Evolutionary conservation across 1,140 invertebrate genomes (phyloP), one percentile per base, ranked within the genome.

Genomic region (Hirudo medicinalis): DNA sequence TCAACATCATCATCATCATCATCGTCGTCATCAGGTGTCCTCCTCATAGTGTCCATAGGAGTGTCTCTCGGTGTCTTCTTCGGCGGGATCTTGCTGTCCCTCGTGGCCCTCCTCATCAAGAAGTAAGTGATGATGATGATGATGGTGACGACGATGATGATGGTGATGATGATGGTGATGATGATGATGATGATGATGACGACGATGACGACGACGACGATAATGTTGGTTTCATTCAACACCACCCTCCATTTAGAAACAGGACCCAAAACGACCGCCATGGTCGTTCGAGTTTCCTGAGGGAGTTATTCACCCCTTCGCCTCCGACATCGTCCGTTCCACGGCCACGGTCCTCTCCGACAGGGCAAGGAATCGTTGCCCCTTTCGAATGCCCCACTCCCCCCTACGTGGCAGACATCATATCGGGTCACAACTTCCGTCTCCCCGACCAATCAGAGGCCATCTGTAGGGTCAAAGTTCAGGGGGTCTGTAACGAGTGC

Each of bases 1-100:
- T 32, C 66, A 67, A 3, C 66, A 29, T 67, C 66, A 67, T 36
- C 67, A 36, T 36, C 67, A 36, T 36, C 67, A 68, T 68, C 67
- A 32, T 49, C 43, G 43, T 49, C 43, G 43, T 68, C 40, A 6
- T n/a, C 67, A 68, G 67, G 67, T 29, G 40, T 68, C 40, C 67
- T 68, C 20, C 29, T 68, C 22, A 40, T 68, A 22, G 67, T 68
- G 8, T 29, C 67, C 22, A 68, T 68, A n/a, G 67, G 67, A 27
- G 67, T 68, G 13, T 68, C 67, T 29, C 29, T 36, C 20, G 67
- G 67, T 27, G 67, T 68, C 40, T 40, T 68, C 32, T 68, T 68
- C 67, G 67, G 67, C 6, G 67, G 67, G 5, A 68, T 68, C 17
- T 27, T 68, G 6, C 67, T 68, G 22, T 68, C 67, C 17, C 67